Percentiles rank a stretch among this genome's conserved stretches.
Evolutionary conservation across 2,797 vertebrate genomes (phyloP).

Genomic region (Momotus momota): DNA sequence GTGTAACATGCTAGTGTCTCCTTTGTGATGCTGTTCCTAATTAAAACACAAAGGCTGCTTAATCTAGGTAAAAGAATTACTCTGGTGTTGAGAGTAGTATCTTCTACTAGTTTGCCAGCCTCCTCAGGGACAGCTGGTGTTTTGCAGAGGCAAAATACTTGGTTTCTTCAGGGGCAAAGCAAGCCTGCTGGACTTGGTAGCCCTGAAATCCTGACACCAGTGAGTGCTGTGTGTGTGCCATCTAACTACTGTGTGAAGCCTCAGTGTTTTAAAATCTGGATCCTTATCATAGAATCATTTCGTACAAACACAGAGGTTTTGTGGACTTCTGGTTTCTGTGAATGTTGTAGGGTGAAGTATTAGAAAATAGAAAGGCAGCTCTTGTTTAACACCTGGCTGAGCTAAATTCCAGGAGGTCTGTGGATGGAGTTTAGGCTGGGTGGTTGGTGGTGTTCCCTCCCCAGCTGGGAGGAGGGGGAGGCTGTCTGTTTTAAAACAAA

Average conservation of each 20-base stretch:
- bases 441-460: not conserved
- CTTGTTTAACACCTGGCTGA: not conserved
- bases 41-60: not conserved
- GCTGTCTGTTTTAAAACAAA: not conserved
- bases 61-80: not conserved
- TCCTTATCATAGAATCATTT: not conserved
- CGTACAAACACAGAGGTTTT: not conserved
- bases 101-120: not conserved
- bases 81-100: not conserved
- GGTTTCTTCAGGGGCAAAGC: not conserved
- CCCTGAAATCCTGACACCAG: not conserved
- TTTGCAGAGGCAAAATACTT: not conserved
- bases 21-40: not conserved
- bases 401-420: not conserved
- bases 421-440: not conserved
- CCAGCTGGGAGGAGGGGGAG: rapidly evolving
- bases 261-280: not conserved
- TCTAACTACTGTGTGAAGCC: not conserved
- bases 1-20: not conserved
- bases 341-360: not conserved
- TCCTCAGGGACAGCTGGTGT: not conserved
- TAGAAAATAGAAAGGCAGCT: not conserved
- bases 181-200: not conserved
- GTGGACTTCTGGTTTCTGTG: not conserved
- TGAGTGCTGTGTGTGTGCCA: not conserved